Percentiles rank a stretch among this genome's conserved stretches.
phyloP scores from a whole-genome alignment of 2,888 invertebrate genomes.

The Buathra laborator region DNA sequence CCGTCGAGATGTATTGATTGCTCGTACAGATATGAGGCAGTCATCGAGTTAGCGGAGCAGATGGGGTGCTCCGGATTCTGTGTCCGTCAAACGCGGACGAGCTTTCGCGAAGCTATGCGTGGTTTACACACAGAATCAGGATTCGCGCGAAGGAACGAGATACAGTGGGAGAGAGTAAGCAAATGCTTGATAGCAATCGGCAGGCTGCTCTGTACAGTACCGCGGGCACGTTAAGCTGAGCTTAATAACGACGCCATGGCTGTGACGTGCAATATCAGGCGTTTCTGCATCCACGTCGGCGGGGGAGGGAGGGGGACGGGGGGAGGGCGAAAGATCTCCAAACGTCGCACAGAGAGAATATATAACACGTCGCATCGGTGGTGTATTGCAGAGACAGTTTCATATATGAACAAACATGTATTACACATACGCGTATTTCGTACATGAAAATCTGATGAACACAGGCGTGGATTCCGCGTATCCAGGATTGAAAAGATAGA shows the following conservation, averaged over 20 bases:
- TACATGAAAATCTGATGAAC: not conserved
- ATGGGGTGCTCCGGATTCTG: constrained; percentile 16
- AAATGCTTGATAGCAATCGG: constrained; percentile 55
- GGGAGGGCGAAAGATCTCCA: constrained; percentile 8
- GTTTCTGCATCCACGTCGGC: constrained; percentile 5
- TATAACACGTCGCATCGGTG: not conserved
- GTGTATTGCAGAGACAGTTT: not conserved
- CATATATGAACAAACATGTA: not conserved
- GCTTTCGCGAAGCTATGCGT: not conserved
- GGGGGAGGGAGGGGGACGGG: not conserved
- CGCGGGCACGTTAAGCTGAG: constrained; percentile 40
- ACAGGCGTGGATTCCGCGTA: not conserved
- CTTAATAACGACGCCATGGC: constrained; percentile 60
- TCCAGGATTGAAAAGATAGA: constrained; percentile 27
- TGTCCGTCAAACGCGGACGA: constrained; percentile 26
- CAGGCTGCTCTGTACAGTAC: constrained; percentile 16
- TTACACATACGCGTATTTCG: not conserved
- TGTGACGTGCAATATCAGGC: constrained; percentile 53
- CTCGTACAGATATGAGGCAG: constrained; percentile 41
- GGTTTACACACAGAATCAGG: constrained; percentile 22
- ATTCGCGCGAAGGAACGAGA: not conserved
- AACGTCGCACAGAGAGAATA: constrained; percentile 34
- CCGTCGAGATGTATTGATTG: constrained; percentile 50
- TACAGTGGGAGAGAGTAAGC: constrained; percentile 35
- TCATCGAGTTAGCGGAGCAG: constrained; percentile 38